Evolutionary conservation across 2,888 invertebrate species (phyloP).

Genomic region (Stenodema calcarata): DNA sequence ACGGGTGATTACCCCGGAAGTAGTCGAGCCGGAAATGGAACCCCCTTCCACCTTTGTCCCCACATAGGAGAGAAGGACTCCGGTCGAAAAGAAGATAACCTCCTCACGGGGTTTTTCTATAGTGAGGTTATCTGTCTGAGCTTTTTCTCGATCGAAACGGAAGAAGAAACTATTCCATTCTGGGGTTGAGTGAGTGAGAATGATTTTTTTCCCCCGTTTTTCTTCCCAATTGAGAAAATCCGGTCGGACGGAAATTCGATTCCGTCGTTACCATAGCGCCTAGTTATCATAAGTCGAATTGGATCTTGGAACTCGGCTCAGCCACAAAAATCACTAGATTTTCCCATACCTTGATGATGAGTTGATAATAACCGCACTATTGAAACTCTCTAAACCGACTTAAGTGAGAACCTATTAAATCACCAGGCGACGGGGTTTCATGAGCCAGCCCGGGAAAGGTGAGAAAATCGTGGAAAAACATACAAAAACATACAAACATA

Average conservation of each 20-base stretch:
- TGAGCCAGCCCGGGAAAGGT: too few species aligned
- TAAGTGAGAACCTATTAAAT: too few species aligned
- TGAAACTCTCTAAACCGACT: too few species aligned
- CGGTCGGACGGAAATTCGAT: constrained; percentile 4
- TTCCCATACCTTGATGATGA: too few species aligned
- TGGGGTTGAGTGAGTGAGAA: background rate
- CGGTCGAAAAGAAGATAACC: constrained; percentile 5
- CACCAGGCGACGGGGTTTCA: too few species aligned
- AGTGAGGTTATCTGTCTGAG: constrained; percentile 10
- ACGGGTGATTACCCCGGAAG: constrained; percentile 43
- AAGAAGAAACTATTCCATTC: background rate
- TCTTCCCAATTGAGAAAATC: background rate
- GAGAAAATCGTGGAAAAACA: too few species aligned
- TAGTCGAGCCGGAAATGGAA: constrained; percentile 26
- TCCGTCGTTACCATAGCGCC: background rate
- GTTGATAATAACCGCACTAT: too few species aligned
- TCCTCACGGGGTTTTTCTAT: background rate
- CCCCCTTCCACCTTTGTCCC: background rate
- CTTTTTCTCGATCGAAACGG: background rate
- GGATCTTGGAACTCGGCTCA: too few species aligned
- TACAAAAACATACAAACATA: too few species aligned
- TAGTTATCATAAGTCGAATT: too few species aligned
- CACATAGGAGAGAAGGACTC: background rate
- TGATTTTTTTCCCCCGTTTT: background rate
- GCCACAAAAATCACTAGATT: too few species aligned